Evolutionary conservation across 2,113 vertebrate species (phyloP).

Genomic region (Passer domesticus): DNA sequence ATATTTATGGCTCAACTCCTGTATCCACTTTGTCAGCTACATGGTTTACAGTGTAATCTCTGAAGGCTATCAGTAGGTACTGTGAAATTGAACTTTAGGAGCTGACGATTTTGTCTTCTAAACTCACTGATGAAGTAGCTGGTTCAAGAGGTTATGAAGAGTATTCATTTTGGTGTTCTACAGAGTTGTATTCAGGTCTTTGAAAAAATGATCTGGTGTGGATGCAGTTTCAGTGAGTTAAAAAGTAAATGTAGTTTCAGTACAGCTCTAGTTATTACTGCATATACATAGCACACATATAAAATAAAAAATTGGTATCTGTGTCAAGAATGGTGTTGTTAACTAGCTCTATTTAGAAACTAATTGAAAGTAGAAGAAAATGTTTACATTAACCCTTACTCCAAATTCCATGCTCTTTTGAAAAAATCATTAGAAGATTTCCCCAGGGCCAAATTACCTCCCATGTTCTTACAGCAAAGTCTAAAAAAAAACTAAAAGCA

Average conservation of each 20-base stretch:
- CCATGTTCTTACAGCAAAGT: background rate
- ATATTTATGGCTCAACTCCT: background rate
- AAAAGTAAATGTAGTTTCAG: background rate
- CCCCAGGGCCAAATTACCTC: background rate
- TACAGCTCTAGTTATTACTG: background rate
- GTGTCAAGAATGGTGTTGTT: background rate
- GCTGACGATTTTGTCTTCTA: background rate
- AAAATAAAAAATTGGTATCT: background rate
- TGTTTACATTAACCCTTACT: background rate
- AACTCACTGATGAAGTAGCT: background rate
- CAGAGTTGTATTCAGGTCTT: background rate
- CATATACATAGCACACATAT: background rate
- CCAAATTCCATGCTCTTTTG: background rate
- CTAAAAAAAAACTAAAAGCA: background rate
- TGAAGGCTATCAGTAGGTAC: background rate
- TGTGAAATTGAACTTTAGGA: background rate
- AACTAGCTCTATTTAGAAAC: background rate
- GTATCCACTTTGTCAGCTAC: background rate
- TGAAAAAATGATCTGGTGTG: background rate
- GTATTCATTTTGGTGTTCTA: background rate
- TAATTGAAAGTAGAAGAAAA: background rate
- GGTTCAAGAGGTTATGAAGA: background rate
- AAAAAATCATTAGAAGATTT: constrained; percentile 12
- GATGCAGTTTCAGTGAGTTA: background rate
- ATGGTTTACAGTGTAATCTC: background rate